Conservation (phyloP, 2,888 invertebrate species). For the Andrena bicolor region DNA sequence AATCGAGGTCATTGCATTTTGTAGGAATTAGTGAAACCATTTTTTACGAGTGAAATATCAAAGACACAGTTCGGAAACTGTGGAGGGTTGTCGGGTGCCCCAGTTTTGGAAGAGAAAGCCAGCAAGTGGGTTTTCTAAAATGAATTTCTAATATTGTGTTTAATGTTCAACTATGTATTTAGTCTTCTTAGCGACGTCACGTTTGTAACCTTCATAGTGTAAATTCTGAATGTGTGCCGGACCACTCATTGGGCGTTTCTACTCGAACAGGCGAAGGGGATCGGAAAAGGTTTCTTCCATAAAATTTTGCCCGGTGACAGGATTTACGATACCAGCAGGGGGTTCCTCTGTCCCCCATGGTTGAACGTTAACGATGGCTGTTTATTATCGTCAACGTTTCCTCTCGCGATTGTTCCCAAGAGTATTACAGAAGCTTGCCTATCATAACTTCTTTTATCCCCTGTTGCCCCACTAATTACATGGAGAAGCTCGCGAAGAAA, state of each 20-base stretch:
- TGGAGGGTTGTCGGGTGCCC: too few species aligned
- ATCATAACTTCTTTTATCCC: not conserved
- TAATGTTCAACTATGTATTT: not conserved
- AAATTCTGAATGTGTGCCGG: not conserved
- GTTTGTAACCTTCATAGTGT: not conserved
- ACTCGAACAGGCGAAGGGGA: not conserved
- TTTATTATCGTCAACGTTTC: slow-evolving; percentile 20
- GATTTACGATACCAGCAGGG: not conserved
- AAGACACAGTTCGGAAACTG: too few species aligned
- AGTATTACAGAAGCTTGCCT: slow-evolving; percentile 1
- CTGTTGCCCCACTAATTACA: not conserved
- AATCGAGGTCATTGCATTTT: too few species aligned
- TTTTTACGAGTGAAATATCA: too few species aligned
- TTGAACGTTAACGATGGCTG: slow-evolving; percentile 17
- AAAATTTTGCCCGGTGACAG: slow-evolving; percentile 12
- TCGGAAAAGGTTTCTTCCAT: not conserved
- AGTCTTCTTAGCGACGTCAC: not conserved
- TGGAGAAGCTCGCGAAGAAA: slow-evolving; percentile 2
- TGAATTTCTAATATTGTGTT: not conserved
- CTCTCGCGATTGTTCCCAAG: slow-evolving; percentile 20
- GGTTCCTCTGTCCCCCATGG: not conserved
- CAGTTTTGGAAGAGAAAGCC: too few species aligned
- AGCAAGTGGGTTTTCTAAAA: not conserved
- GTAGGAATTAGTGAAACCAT: too few species aligned
- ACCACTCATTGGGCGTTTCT: not conserved